phyloP scores from a whole-genome alignment of 2,888 invertebrate species.

The Drosophila quasianomalipes region DNA sequence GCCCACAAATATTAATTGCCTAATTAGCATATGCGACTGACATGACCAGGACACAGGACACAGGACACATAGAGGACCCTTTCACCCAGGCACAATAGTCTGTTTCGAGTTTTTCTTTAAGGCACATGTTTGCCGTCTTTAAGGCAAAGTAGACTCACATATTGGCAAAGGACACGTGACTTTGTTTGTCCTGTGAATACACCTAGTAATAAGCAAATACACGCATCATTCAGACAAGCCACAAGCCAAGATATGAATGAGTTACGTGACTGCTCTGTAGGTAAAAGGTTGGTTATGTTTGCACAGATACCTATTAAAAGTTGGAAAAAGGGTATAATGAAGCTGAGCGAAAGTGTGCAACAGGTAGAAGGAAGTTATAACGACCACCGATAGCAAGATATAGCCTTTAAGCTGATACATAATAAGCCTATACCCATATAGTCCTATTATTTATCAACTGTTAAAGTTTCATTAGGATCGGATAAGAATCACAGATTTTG shows the following conservation, averaged over 20 bases:
- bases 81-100: conserved; percentile 26
- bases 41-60: conserved; percentile 58
- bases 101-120: conserved; percentile 31
- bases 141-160: conserved; percentile 45
- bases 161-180: conserved; percentile 73
- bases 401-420: neutral
- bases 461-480: neutral
- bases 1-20: conserved; percentile 86
- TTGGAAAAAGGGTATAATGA: no score
- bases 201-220: conserved; percentile 28
- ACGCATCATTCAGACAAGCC: conserved; percentile 32
- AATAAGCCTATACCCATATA: neutral
- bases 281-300: neutral
- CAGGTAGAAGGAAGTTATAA: neutral
- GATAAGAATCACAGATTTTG: neutral
- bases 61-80: conserved; percentile 18
- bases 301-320: neutral
- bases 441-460: neutral
- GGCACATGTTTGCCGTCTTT: conserved; percentile 18
- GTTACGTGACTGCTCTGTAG: neutral
- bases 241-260: neutral
- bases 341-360: no score
- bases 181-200: conserved; percentile 49
- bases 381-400: neutral
- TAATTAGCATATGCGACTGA: conserved; percentile 85